Percentiles rank a stretch among this genome's conserved stretches.
Conservation (phyloP, 2,888 invertebrate genomes). For the Frankliniella intonsa region DNA sequence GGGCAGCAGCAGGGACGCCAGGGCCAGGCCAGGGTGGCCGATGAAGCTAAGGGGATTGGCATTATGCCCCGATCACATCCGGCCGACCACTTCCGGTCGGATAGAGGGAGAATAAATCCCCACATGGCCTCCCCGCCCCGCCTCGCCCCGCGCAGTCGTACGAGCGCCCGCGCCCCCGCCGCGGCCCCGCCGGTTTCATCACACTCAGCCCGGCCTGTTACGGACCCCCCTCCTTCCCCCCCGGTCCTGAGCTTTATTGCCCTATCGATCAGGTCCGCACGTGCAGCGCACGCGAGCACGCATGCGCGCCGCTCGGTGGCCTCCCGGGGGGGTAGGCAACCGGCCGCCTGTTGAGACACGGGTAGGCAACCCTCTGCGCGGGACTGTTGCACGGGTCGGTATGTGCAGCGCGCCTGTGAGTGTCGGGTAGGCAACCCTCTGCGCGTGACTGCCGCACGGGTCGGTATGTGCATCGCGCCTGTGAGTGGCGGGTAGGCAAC, state of each 20-base stretch:
- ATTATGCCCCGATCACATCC: neutral
- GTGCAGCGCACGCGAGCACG: neutral
- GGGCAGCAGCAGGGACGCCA: neutral
- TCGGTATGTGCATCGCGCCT: no score
- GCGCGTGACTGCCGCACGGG: no score
- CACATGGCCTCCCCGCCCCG: neutral
- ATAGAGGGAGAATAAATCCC: neutral
- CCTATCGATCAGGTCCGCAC: no score
- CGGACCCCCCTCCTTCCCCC: neutral
- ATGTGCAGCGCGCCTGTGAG: no score
- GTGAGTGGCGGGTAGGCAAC: no score
- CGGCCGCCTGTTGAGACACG: neutral
- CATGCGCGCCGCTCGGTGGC: neutral
- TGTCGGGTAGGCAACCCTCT: no score
- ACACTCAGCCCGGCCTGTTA: neutral
- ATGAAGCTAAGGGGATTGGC: neutral
- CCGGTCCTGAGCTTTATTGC: neutral
- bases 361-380: neutral
- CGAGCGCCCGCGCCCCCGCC: neutral
- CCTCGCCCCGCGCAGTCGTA: neutral
- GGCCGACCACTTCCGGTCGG: neutral
- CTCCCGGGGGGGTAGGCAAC: neutral
- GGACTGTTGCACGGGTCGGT: no score
- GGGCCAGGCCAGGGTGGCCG: neutral
- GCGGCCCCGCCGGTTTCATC: neutral